phyloP scores from a whole-genome alignment of 2,113 vertebrate genomes.

The Petrocephalus microphthalmus region DNA sequence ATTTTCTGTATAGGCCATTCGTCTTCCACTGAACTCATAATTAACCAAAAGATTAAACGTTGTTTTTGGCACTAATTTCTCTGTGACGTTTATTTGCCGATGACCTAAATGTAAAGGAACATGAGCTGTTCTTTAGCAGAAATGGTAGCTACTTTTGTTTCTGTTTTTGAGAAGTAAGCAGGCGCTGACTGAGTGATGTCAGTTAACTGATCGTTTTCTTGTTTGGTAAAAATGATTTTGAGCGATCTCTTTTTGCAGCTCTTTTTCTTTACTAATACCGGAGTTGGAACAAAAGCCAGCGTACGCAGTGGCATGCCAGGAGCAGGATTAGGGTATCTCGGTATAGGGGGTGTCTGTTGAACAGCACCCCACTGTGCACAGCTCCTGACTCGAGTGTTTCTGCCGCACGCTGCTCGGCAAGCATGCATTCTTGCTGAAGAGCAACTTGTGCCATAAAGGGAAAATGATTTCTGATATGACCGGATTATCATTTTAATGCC shows the following conservation, averaged over 20 bases:
- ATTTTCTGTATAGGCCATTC: background rate
- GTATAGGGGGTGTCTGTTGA: background rate
- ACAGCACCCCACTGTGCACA: background rate
- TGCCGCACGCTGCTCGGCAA: background rate
- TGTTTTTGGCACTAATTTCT: background rate
- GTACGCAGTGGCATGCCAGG: background rate
- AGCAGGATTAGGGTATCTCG: background rate
- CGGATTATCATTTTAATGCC: background rate
- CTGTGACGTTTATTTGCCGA: background rate
- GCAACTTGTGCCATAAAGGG: background rate
- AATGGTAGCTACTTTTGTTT: background rate
- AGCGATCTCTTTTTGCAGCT: background rate
- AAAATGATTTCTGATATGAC: background rate
- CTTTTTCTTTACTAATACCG: background rate
- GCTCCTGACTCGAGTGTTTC: background rate
- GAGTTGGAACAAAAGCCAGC: background rate
- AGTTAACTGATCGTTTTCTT: background rate
- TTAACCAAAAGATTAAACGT: background rate
- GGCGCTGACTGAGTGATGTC: background rate
- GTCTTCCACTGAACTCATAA: background rate
- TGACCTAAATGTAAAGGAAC: background rate
- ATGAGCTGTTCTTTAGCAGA: background rate
- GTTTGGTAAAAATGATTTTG: background rate
- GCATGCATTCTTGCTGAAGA: background rate
- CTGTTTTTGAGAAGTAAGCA: background rate